Conservation (phyloP, 2,113 vertebrate species). For the Atlantisia rogersi region DNA sequence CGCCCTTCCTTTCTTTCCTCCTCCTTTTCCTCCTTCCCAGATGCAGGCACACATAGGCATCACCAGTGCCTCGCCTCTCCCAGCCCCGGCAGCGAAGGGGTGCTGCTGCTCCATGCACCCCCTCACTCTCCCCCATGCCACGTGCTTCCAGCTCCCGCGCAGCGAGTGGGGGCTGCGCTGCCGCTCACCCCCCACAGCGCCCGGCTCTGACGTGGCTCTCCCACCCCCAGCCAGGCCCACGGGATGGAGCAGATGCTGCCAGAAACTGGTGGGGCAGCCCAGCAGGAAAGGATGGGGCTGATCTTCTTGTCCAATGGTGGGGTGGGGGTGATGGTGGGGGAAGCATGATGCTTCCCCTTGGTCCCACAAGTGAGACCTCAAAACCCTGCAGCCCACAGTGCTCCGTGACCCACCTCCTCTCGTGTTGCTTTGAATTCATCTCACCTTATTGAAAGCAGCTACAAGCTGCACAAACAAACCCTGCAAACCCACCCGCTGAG, state of each 20-base stretch:
- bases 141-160: not conserved
- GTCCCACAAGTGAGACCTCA: not conserved
- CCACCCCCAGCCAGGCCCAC: not conserved
- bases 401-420: not conserved
- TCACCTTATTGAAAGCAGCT: not conserved
- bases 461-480: not conserved
- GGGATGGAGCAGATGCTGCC: not conserved
- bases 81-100: not conserved
- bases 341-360: not conserved
- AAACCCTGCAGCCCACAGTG: not conserved
- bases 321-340: fast-evolving
- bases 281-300: not conserved
- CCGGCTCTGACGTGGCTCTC: not conserved
- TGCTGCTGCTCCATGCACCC: not conserved
- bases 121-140: not conserved
- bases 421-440: not conserved
- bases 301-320: not conserved
- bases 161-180: slow-evolving; percentile 14
- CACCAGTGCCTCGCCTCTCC: fast-evolving
- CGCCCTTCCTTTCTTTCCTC: not conserved
- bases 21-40: not conserved
- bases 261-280: not conserved
- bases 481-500: not conserved
- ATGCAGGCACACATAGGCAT: fast-evolving
- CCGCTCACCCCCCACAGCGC: not conserved